Conservation (phyloP, 1,140 invertebrate genomes). For the Hydropsyche tenuis region DNA sequence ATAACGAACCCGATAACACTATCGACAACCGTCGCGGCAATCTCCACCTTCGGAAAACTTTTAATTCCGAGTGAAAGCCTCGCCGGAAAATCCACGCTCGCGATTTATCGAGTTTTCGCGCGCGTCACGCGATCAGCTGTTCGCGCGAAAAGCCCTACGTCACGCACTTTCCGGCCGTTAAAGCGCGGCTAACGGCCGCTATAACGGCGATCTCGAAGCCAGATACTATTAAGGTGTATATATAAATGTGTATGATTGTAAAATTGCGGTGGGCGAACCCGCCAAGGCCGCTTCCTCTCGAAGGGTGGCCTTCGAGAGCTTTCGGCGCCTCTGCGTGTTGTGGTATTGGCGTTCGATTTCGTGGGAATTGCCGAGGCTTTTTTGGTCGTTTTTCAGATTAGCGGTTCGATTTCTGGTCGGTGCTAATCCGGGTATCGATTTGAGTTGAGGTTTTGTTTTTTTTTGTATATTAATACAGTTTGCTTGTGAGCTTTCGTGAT, state of each 20-base stretch:
- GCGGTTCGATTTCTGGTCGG: neutral
- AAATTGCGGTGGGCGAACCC: neutral
- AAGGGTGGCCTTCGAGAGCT: neutral
- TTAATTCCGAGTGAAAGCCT: slow-evolving; percentile 30
- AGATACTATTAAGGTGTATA: too few relatives aligned
- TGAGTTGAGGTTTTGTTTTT: neutral
- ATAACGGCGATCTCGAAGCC: neutral
- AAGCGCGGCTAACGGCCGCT: neutral
- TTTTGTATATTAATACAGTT: too few relatives aligned
- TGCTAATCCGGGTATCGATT: too few relatives aligned
- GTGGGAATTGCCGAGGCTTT: too few relatives aligned
- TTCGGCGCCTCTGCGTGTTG: neutral
- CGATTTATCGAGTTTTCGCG: slow-evolving; percentile 14
- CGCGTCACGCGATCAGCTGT: slow-evolving; percentile 32
- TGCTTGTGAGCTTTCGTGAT: too few relatives aligned
- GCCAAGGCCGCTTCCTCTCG: neutral
- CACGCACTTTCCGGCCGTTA: neutral
- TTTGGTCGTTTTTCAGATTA: too few relatives aligned
- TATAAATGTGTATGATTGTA: too few relatives aligned
- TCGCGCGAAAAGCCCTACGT: neutral
- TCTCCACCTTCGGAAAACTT: slow-evolving; percentile 15
- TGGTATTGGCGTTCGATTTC: neutral
- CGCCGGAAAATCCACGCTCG: neutral
- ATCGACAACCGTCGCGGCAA: too few relatives aligned
- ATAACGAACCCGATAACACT: too few relatives aligned